A percentile compares a stretch with the other conserved stretches of the same genome.
Conservation (phyloP, 2,113 vertebrate genomes). For the Thryonomys swinderianus region DNA sequence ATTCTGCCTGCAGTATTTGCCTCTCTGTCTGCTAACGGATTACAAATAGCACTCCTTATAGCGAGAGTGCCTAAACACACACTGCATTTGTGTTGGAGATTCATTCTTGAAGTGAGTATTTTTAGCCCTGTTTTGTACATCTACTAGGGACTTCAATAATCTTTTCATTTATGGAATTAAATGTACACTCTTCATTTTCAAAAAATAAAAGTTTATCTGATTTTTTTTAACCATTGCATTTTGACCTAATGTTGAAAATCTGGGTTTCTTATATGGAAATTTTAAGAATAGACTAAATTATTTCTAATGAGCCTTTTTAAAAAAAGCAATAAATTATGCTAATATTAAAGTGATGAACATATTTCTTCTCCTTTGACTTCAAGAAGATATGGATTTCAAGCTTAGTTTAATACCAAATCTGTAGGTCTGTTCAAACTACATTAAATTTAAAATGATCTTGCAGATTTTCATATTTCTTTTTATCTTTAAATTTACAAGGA, state of each 20-base stretch:
- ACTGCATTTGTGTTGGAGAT: slow-evolving; percentile 65
- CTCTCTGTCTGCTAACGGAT: slow-evolving; percentile 41
- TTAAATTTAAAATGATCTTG: not conserved
- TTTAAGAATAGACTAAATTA: slow-evolving; percentile 4
- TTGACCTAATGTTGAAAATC: slow-evolving; percentile 9
- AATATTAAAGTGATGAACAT: not conserved
- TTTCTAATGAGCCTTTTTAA: slow-evolving; percentile 3
- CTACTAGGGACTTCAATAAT: not conserved
- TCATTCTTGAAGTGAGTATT: slow-evolving; percentile 57
- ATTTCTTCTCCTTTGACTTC: slow-evolving; percentile 36
- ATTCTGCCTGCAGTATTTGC: slow-evolving; percentile 63
- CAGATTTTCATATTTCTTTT: not conserved
- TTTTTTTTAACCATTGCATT: slow-evolving; percentile 40
- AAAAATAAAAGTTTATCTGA: slow-evolving; percentile 46
- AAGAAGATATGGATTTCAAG: not conserved
- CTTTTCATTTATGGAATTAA: not conserved
- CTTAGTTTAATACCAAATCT: not conserved
- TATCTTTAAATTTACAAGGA: not conserved
- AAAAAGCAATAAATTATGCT: not conserved
- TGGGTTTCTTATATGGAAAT: not conserved
- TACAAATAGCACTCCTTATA: slow-evolving; percentile 13
- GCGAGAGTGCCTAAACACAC: not conserved
- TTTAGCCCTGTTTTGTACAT: not conserved
- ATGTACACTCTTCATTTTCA: not conserved
- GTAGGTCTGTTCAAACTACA: not conserved